Percentiles rank a stretch among this genome's conserved stretches.
Conservation (phyloP, 2,113 vertebrate genomes). For the Climacteris rufus region DNA sequence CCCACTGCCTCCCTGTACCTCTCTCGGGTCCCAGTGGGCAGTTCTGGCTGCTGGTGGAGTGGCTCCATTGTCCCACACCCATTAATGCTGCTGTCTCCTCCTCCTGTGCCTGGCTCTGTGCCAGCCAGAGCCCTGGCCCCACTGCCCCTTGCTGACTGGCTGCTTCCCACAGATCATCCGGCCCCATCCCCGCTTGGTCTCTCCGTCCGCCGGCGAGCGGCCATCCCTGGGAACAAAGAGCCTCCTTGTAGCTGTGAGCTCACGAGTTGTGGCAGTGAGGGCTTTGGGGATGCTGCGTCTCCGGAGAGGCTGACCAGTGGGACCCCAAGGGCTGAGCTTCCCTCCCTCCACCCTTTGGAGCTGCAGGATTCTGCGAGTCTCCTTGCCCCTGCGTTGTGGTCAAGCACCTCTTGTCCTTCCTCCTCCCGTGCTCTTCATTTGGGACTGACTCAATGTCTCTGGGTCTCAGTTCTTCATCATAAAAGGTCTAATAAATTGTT, state of each 20-base stretch:
- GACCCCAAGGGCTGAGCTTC: not conserved
- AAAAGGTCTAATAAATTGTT: not conserved
- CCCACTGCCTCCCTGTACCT: accelerated
- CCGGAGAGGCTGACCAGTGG: accelerated
- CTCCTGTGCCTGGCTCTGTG: accelerated
- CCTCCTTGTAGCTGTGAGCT: not conserved
- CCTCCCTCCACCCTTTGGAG: not conserved
- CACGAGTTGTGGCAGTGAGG: accelerated
- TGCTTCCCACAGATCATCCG: accelerated
- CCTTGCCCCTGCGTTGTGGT: accelerated
- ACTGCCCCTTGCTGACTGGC: accelerated
- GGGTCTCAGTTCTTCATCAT: not conserved
- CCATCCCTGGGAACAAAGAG: accelerated
- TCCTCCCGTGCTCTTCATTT: not conserved
- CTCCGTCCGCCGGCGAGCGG: accelerated
- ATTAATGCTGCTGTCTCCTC: accelerated
- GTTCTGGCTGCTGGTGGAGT: accelerated
- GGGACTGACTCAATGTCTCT: not conserved
- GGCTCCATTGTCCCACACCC: accelerated
- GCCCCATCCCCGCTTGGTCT: accelerated
- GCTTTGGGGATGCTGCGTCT: accelerated
- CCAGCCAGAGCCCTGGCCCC: accelerated
- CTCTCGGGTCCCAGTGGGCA: accelerated
- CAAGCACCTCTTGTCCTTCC: not conserved
- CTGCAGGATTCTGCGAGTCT: accelerated